Conservation (phyloP, 2,888 invertebrate genomes). For the Agonopterix heracliana region DNA sequence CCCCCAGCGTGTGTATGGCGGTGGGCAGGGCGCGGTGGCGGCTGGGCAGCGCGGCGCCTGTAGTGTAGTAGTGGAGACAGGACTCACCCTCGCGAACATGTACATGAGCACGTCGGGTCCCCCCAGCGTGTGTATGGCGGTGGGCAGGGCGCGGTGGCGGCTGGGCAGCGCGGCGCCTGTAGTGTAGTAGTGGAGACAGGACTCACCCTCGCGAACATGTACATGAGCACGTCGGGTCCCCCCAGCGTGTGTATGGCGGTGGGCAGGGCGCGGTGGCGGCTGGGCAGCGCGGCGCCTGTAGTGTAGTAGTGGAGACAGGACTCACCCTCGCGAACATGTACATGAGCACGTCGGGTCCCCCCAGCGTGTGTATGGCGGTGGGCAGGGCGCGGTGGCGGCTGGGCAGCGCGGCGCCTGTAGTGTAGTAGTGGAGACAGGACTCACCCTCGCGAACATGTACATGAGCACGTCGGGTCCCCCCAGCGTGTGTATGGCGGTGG, state of each 20-base stretch:
- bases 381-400: constrained; percentile 70
- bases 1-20: constrained; percentile 77
- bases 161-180: constrained; percentile 44
- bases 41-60: constrained; percentile 43
- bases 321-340: constrained; percentile 81
- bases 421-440: too few species aligned
- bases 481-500: constrained; percentile 72
- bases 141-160: constrained; percentile 69
- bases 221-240: constrained; percentile 79
- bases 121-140: constrained; percentile 76
- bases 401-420: constrained; percentile 39
- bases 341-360: constrained; percentile 79
- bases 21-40: constrained; percentile 72
- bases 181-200: too few species aligned
- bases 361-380: constrained; percentile 74
- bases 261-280: constrained; percentile 69
- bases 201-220: constrained; percentile 80
- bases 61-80: too few species aligned
- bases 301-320: too few species aligned
- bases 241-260: constrained; percentile 77
- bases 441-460: constrained; percentile 81
- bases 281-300: constrained; percentile 41
- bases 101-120: constrained; percentile 80
- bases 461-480: constrained; percentile 81
- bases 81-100: constrained; percentile 79